These are phyloP conservation scores for Resseliella maxima DNA, from an alignment of 2,888 invertebrate genomes.

Conservation along the genomic window DNA sequence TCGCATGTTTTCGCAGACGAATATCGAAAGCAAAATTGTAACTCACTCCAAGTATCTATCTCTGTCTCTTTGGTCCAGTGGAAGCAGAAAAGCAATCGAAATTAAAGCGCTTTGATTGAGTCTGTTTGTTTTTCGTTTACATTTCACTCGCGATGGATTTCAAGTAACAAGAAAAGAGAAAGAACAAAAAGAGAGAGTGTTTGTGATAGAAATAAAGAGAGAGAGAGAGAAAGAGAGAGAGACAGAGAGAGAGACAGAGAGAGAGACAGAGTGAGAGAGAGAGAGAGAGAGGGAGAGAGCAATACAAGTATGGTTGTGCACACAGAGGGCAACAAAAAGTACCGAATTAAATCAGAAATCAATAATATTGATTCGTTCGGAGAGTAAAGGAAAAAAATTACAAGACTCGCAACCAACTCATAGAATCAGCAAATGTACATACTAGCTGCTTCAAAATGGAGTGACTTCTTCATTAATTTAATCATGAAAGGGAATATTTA, in stretches of 20 bases:
- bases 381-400: not conserved
- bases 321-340: not conserved
- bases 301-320: too few species aligned
- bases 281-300: not conserved
- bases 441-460: not conserved
- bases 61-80: not conserved
- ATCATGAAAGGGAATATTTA: conserved; percentile 1
- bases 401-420: not conserved
- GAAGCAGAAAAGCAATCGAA: not conserved
- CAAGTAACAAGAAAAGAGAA: not conserved
- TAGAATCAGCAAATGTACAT: not conserved
- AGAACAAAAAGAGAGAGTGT: not conserved
- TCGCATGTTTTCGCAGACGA: not conserved
- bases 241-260: not conserved
- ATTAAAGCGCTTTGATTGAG: conserved; percentile 41
- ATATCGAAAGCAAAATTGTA: not conserved
- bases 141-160: conserved; percentile 1
- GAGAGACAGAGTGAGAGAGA: not conserved
- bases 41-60: not conserved
- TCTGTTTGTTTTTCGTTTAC: conserved; percentile 4
- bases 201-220: too few species aligned
- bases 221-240: too few species aligned
- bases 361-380: conserved; percentile 17
- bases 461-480: conserved; percentile 47
- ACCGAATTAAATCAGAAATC: conserved; percentile 17